Percentiles rank a stretch among this genome's conserved stretches.
These are phyloP conservation scores for Mycteria americana DNA, from an alignment of 2,797 vertebrate species.

Conservation along the genomic window DNA sequence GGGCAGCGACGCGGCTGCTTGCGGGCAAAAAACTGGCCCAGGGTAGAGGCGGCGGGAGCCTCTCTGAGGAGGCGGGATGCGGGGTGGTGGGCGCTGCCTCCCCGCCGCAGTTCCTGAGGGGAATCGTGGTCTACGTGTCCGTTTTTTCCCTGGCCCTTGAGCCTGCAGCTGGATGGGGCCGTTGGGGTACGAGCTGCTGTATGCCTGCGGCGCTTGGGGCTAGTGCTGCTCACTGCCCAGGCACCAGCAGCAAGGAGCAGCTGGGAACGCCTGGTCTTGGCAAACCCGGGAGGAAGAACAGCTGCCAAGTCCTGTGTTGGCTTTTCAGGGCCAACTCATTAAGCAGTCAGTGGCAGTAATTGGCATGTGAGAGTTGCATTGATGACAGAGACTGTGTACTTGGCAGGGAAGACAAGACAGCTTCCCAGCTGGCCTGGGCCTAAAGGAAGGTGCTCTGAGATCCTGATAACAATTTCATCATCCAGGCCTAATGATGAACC, in stretches of 20 bases:
- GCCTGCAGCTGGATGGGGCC: background rate
- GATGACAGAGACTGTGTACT: accelerated
- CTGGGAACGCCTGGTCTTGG: background rate
- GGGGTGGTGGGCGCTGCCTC: too few species aligned
- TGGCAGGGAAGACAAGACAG: too few species aligned
- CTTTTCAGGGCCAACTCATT: too few species aligned
- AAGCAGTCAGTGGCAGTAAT: background rate
- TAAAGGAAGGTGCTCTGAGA: background rate
- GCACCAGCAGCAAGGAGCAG: accelerated
- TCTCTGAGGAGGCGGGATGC: too few species aligned
- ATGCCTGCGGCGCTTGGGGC: background rate
- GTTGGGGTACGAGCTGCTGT: background rate
- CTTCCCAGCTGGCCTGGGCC: background rate
- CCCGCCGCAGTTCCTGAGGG: too few species aligned
- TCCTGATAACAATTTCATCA: background rate
- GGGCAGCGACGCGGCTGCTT: background rate
- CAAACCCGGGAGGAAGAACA: too few species aligned
- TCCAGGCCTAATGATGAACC: background rate
- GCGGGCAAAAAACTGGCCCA: background rate
- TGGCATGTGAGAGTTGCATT: background rate
- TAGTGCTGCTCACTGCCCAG: accelerated
- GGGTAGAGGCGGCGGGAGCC: background rate
- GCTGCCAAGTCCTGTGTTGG: too few species aligned
- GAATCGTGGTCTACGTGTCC: accelerated
- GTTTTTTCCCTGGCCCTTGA: accelerated